Evolutionary conservation across 2,797 vertebrate genomes (phyloP), one percentile per base, ranked within the genome.

Genomic region (Typhlichthys subterraneus): DNA sequence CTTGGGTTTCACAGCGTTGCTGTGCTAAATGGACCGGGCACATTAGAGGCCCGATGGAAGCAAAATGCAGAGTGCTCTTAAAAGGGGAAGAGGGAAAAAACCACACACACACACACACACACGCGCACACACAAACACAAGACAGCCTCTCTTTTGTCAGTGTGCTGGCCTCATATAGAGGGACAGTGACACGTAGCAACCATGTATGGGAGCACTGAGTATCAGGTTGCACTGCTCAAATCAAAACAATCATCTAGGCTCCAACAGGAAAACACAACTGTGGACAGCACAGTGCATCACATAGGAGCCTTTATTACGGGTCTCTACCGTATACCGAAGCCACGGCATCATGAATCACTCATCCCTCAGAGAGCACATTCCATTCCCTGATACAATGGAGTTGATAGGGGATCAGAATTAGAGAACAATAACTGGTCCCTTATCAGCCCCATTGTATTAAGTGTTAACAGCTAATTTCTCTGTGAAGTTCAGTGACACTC

Each of bases 1-100:
- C 89, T 90, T 85, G 73, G 84, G 83, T 91, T 91, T 89, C 89
- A 87, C 84, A 75, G 81, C 80, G 79, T 68, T 68, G 76, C 74
- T 57, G 67, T 77, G 76, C 82, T 88, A 88, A 90, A 86, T 88
- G 87, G 88, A 85, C 69, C 62, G 60, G 73, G 82, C 69, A 72
- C 89, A 88, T 88, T 88, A 89, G 75, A 67, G 72, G 84, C 82
- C 77, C 59, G 62, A 72, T 81, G 77, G 72, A 72, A 80, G 77
- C 50, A 3, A 5, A 54, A 70, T 65, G 83, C 81, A 84, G 79
- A 85, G 85, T 85, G 84, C 85, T 90, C 73, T 87, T 87, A 86
- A 89, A 85, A 87, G 79, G 74, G 62, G 3, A 67, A 49, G 60
- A 14, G 14, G 14, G 45, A 45, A 57, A 17, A 63, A 73, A 79